phyloP scores from a whole-genome alignment of 2,113 vertebrate species.

The Baryphthengus martii region DNA sequence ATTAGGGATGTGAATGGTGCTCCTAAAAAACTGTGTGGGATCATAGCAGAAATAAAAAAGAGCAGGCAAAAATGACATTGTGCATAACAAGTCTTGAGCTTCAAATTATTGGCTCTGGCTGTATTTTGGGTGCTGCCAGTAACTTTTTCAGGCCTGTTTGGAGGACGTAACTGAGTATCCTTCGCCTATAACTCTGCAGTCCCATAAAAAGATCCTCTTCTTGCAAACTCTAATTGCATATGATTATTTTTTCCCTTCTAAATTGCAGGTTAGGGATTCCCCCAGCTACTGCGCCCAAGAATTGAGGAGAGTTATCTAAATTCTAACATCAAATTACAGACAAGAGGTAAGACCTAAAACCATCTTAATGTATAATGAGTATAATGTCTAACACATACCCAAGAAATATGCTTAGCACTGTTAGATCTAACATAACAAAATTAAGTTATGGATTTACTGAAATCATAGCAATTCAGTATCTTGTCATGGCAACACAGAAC shows the following conservation, averaged over 20 bases:
- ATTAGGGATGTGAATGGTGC: background rate
- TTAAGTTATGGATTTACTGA: background rate
- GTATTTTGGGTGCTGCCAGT: background rate
- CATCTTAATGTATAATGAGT: background rate
- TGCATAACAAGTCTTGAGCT: background rate
- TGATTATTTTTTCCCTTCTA: background rate
- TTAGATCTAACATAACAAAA: constrained; percentile 8
- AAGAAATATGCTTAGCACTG: background rate
- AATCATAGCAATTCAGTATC: constrained; percentile 6
- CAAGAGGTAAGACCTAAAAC: background rate
- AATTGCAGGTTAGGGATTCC: constrained; percentile 6
- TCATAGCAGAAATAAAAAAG: background rate
- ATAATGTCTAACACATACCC: background rate
- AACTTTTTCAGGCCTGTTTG: background rate
- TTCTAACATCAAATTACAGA: background rate
- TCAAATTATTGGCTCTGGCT: background rate
- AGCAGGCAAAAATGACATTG: background rate
- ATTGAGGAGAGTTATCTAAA: background rate
- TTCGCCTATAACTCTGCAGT: background rate
- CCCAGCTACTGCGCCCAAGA: background rate
- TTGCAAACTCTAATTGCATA: background rate
- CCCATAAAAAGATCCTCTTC: background rate
- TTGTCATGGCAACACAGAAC: background rate
- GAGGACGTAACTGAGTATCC: background rate
- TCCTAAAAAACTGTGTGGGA: accelerated